phyloP scores from a whole-genome alignment of 2,113 vertebrate species.

The Percina caprodes region DNA sequence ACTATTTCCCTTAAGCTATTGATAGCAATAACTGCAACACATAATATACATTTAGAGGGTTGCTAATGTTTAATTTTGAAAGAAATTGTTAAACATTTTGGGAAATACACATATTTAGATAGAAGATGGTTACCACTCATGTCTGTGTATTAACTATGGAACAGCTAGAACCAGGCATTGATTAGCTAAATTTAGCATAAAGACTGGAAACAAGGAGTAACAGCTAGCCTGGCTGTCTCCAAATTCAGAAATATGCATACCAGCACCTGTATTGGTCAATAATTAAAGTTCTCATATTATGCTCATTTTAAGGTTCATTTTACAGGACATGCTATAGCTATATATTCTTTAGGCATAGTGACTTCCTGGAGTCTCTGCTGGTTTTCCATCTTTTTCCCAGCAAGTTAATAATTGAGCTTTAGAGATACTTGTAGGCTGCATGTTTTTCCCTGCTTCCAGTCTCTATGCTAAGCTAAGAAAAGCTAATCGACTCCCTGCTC shows the following conservation, averaged over 20 bases:
- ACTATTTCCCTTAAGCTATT: not conserved
- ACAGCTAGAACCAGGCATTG: too few relatives aligned
- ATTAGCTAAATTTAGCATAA: too few relatives aligned
- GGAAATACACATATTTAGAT: not conserved
- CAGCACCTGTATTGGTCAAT: not conserved
- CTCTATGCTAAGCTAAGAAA: constrained; percentile 2
- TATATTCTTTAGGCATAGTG: not conserved
- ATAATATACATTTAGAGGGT: not conserved
- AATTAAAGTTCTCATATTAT: not conserved
- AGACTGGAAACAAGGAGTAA: too few relatives aligned
- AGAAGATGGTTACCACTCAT: not conserved
- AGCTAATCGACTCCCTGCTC: not conserved
- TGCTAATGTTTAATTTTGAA: too few relatives aligned
- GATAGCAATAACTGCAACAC: not conserved
- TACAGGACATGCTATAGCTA: not conserved
- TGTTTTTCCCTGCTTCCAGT: not conserved
- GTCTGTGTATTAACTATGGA: not conserved
- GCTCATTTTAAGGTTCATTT: not conserved
- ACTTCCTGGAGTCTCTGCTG: not conserved
- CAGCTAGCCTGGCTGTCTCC: too few relatives aligned
- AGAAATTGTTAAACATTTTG: not conserved
- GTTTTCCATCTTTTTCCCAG: not conserved
- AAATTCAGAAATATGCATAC: not conserved
- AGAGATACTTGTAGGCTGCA: not conserved
- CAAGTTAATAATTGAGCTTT: not conserved